Base-by-base conservation (phyloP, 2,113 vertebrate genomes). In the Sinocyclocheilus maitianheensis region DNA sequence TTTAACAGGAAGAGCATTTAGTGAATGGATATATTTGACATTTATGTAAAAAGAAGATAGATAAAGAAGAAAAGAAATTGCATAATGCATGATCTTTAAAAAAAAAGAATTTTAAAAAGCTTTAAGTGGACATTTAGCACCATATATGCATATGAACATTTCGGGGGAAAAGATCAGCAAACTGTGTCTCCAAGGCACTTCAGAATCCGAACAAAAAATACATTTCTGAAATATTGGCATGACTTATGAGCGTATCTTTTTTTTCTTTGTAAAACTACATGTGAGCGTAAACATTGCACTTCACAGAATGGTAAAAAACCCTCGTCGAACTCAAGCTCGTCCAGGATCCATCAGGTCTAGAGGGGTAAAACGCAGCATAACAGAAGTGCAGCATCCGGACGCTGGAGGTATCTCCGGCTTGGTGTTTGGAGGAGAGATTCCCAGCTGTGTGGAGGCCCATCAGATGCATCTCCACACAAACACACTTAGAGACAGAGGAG, bases 381-480 rank as follows among this genome's bases (percentile, higher is more conserved):
- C 48, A 87, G 80, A 85, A 81, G 22, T 88, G 87, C 65, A 85
- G 77, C 85, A 88, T 83, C 86, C 74, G 72, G 58, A 76, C 30
- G 74, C 12, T 60, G 81, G 87, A 88, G 85, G 74, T 75, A 86
- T 24, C 62, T 87, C 77, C 20, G 13, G 55, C 53, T 55, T 18
- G 14, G 5, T 55, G 14, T 55, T 55, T 18, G 51, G 51, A 55
- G 51, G 46, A 48, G 46, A 30, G 30, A 30, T 30, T 30, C 26
- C n/a, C 46, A 77, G 65, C 40, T 43, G 34, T 40, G 26, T 12
- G 14, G 30, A 30, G 18, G 40, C 26, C n/a, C 48, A n/a, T 97
- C 92, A 97, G 63, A 96, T 94, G 72, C 96, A 96, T 78, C 93
- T 94, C 97, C 97, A 97, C 14, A 97, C 95, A 34, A 97, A 97